These are phyloP conservation scores for Philonicus albiceps DNA, from an alignment of 2,888 invertebrate genomes.

Conservation along the genomic window DNA sequence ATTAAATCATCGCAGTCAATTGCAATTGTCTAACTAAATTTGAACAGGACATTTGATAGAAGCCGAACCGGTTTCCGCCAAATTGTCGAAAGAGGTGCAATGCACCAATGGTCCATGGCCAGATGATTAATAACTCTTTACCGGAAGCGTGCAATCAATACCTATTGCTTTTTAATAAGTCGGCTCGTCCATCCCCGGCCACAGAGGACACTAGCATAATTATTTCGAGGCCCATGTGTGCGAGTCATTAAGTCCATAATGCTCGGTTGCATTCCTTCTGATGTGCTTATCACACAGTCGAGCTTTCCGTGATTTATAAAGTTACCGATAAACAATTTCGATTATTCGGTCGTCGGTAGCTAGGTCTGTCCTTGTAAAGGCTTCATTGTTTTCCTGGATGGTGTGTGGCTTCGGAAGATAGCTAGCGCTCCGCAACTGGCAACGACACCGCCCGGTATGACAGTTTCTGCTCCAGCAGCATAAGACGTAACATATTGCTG, in stretches of 20 bases:
- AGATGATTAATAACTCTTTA: not conserved
- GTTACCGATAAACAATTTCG: conserved; percentile 6
- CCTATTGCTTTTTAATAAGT: not conserved
- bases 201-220: not conserved
- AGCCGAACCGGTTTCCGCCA: not conserved
- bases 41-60: not conserved
- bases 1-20: not conserved
- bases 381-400: not conserved
- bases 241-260: not conserved
- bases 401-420: not conserved
- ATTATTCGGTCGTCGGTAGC: not conserved
- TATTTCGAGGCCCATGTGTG: not conserved
- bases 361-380: not conserved
- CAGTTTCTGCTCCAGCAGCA: not conserved
- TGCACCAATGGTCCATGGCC: not conserved
- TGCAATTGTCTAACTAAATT: not conserved
- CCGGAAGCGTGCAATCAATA: not conserved
- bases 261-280: not conserved
- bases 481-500: conserved; percentile 27
- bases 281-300: not conserved
- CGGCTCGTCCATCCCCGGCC: not conserved
- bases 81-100: not conserved
- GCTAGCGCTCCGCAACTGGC: not conserved
- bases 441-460: not conserved
- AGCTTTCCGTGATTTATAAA: not conserved